These are phyloP conservation scores for Fukomys damarensis DNA, from an alignment of 2,113 vertebrate species.

Conservation along the genomic window DNA sequence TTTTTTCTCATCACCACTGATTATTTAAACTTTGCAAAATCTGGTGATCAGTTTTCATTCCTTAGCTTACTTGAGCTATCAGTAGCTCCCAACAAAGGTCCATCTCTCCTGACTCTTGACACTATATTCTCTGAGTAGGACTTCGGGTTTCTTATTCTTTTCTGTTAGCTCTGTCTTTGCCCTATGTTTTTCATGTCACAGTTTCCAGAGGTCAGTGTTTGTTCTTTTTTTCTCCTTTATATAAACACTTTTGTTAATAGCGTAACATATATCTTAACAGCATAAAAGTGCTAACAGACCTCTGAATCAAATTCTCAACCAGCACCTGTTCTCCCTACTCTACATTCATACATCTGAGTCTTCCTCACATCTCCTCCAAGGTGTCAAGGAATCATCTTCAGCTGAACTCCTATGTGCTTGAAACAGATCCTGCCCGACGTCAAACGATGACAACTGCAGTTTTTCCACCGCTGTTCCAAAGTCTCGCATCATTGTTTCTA, in stretches of 20 bases:
- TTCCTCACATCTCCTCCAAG: background rate
- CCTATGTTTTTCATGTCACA: background rate
- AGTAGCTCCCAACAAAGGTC: no score
- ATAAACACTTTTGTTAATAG: background rate
- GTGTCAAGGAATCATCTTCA: background rate
- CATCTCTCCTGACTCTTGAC: background rate
- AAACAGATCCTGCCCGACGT: background rate
- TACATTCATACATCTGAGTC: background rate
- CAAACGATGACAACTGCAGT: background rate
- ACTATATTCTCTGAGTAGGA: background rate
- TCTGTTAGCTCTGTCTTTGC: background rate
- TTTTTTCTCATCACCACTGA: background rate
- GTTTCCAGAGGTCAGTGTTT: background rate
- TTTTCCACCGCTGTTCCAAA: background rate
- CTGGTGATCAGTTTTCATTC: background rate
- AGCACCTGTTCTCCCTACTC: background rate
- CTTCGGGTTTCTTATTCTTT: background rate
- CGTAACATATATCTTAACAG: background rate
- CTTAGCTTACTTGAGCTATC: no score
- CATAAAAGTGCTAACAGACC: background rate
- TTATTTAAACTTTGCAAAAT: background rate
- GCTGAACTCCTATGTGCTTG: background rate
- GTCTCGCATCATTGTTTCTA: background rate
- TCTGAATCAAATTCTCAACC: background rate
- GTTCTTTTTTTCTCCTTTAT: background rate